Evolutionary conservation across 1,140 invertebrate genomes (phyloP).

Genomic region (Megalonaias nervosa): DNA sequence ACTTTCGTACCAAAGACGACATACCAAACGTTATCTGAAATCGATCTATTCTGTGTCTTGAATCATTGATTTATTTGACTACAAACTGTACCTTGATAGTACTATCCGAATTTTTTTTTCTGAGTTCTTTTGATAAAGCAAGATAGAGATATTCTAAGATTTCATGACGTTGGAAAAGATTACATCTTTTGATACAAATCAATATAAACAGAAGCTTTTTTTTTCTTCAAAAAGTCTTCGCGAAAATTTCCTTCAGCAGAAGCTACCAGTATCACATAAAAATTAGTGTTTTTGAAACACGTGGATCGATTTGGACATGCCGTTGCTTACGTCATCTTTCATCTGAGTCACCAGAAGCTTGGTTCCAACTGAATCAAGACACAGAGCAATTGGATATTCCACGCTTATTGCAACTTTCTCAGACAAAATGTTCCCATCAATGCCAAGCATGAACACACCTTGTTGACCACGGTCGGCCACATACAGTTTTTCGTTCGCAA

Average conservation of each 20-base stretch:
- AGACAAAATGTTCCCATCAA: slow-evolving; percentile 20
- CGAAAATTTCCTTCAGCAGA: background rate
- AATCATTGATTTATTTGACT: too few species aligned
- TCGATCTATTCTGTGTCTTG: too few species aligned
- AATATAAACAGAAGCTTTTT: too few species aligned
- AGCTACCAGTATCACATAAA: background rate
- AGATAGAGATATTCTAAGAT: too few species aligned
- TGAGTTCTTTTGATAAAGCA: too few species aligned
- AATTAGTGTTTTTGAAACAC: slow-evolving; percentile 8
- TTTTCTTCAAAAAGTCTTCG: background rate
- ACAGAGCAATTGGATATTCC: slow-evolving; percentile 26
- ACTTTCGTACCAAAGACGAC: too few species aligned
- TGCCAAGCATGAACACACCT: slow-evolving; percentile 23
- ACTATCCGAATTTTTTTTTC: too few species aligned
- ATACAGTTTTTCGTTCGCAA: slow-evolving; percentile 13
- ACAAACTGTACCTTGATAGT: too few species aligned
- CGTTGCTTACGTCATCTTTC: slow-evolving; percentile 21
- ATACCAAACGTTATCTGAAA: too few species aligned
- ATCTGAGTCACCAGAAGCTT: slow-evolving; percentile 26
- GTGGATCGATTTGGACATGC: slow-evolving; percentile 19
- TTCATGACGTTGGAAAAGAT: too few species aligned
- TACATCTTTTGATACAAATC: too few species aligned
- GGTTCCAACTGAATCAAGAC: slow-evolving; percentile 3
- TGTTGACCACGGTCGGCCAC: slow-evolving; percentile 31
- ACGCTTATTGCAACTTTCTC: slow-evolving; percentile 25